Base-by-base conservation (phyloP, 23 tunicate genomes). In the Phallusia fumigata region DNA sequence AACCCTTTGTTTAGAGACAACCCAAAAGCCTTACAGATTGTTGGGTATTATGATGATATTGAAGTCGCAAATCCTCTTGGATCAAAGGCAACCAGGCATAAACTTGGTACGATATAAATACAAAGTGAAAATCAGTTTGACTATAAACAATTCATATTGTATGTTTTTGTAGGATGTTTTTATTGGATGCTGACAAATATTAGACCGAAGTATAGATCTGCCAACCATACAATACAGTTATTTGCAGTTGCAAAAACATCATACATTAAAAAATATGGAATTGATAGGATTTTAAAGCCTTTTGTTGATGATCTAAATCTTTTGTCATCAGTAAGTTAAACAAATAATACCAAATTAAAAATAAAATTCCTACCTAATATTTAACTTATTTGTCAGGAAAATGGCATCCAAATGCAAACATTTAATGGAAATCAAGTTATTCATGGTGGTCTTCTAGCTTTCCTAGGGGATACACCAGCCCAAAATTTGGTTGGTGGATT, bases 41-140 rank as follows among this genome's bases (percentile, higher is more conserved):
- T 77, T 18, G 80, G 30, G 35, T 77, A 77, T 45, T 77, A 77
- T 77, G 80, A 77, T 77, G 80, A 77, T n/a, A 77, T 77, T 77
- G 80, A 77, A 77, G 53, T 77, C 35, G 80, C 80, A 77, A 77
- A 77, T 40, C 53, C 80, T 10, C 53, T 77, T 74, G 78, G 78
- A 45, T 77, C 80, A 22, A 77, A 77, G 35, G 40, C 78, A 36
- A 31, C 53, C 8, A 77, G 35, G 31, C 80, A 77, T 26, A 77
- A 77, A 26, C 80, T 77, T 28, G 80, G 80, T 77, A 36, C 24
- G 15, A 26, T 40, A 77, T 0, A 31, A 74, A 31, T 35, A 45
- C 53, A 31, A 35, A 3, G 26, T 74, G 28, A 8, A 58, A 58
- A 58, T 74, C 31, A 21, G 44, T 74, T 65, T 65, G 6, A 65